Conservation (phyloP, 2,888 invertebrate species). For the Brenthis daphne region DNA sequence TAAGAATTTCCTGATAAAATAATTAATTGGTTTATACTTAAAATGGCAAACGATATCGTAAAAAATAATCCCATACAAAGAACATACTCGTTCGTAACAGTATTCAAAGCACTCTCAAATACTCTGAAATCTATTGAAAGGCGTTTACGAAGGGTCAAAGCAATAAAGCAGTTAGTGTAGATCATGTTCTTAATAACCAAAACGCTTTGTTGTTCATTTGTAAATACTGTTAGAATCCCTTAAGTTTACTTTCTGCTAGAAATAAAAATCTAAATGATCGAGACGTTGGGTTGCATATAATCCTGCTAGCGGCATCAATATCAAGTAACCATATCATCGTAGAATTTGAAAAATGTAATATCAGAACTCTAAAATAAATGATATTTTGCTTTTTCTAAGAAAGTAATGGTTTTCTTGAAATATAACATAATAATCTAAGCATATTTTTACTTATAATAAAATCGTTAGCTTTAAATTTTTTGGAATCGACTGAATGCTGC, state of each 20-base stretch:
- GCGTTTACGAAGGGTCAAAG: slow-evolving; percentile 29
- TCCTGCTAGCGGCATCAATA: no score
- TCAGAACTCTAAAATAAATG: no score
- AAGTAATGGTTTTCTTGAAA: no score
- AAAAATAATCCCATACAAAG: slow-evolving; percentile 2
- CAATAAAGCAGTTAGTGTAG: slow-evolving; percentile 29
- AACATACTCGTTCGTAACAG: background rate
- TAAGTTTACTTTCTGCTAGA: background rate
- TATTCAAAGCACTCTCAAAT: slow-evolving; percentile 15
- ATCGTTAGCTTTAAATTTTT: no score
- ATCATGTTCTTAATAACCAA: slow-evolving; percentile 32
- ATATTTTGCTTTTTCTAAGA: no score
- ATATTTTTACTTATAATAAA: no score
- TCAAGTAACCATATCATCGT: no score
- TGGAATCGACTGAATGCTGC: no score
- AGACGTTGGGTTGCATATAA: background rate
- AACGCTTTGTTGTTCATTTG: slow-evolving; percentile 20
- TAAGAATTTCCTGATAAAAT: no score
- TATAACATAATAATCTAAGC: no score
- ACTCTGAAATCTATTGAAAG: slow-evolving; percentile 28
- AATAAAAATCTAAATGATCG: background rate
- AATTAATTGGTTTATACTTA: no score
- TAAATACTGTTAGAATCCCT: background rate
- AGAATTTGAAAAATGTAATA: no score
- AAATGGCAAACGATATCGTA: background rate